Base-by-base conservation (phyloP, 2,888 invertebrate species). In the Glaucopsyche alexis region DNA sequence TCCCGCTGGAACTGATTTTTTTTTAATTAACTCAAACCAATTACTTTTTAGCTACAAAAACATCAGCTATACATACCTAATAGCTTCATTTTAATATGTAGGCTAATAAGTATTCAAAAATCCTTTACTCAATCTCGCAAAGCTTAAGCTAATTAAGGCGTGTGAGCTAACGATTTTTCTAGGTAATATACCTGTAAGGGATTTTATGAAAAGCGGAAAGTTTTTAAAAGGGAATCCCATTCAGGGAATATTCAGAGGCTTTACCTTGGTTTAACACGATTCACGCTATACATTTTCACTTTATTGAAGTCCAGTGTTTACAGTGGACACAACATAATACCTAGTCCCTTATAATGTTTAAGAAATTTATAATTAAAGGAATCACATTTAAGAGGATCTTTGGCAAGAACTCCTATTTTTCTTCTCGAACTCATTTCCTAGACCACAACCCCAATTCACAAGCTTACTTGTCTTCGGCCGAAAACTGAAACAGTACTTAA, bases 101-200 rank as follows among this genome's bases (percentile, higher is more conserved):
- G 11, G 47, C 9, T 47, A 47, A 13, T 11, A 11, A 55, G 19
- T 19, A 11, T 19, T 29, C 11, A 11, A 55, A 52, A 55, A 55
- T 55, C 55, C 19, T 55, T 55, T 13, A 47, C 47, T 9, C 29
- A 29, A 29, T 29, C 11, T 47, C 3, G 3, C 11, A 11, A 55
- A 55, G 55, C 55, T 55, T 55, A 55, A 55, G 55, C 19, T 19
- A 55, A 55, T 55, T 55, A 19, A 19, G 19, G 55, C 19, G 55
- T 55, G 55, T 55, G 55, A 55, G 55, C 55, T 55, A 19, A 55
- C 55, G 55, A 19, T 55, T 55, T 19, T 29, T 9, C 55, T 55
- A 55, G 16, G 55, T 29, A 55, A 55, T 55, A 19, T 55, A 19
- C 19, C 19, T 19, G 19, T 55, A 55, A 19, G 55, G 55, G 55